These are phyloP conservation scores for Rhodophaea formosa DNA, from an alignment of 2,888 invertebrate species.

Conservation along the genomic window DNA sequence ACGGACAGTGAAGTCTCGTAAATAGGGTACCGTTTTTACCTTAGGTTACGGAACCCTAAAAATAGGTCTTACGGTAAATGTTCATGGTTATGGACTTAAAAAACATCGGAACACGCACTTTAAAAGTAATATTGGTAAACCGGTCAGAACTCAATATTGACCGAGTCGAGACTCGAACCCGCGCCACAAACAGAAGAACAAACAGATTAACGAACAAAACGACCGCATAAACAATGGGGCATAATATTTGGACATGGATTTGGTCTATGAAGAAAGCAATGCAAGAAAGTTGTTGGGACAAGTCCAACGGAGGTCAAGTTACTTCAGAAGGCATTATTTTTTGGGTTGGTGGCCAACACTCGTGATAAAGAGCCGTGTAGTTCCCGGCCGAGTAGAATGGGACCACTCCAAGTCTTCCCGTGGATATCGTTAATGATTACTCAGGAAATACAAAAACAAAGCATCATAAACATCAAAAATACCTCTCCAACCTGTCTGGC, in stretches of 20 bases:
- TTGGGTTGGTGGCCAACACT: no score
- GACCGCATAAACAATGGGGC: constrained; percentile 33
- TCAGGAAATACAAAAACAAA: no score
- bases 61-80: no score
- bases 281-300: background rate
- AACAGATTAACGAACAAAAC: constrained; percentile 62
- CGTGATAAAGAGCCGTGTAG: no score
- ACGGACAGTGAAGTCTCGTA: no score
- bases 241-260: constrained; percentile 27
- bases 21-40: no score
- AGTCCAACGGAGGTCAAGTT: background rate
- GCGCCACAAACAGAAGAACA: constrained; percentile 57
- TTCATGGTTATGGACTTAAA: background rate
- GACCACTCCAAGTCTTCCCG: no score
- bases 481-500: no score
- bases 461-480: no score
- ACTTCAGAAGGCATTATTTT: background rate
- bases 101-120: constrained; percentile 47
- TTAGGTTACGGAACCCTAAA: no score
- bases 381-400: no score
- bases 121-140: constrained; percentile 38
- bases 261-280: background rate
- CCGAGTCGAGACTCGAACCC: constrained; percentile 52
- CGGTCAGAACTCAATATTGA: constrained; percentile 52
- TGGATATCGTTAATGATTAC: no score